These are phyloP conservation scores for Lepus townsendii DNA, from an alignment of 2,797 vertebrate genomes.

Conservation along the genomic window DNA sequence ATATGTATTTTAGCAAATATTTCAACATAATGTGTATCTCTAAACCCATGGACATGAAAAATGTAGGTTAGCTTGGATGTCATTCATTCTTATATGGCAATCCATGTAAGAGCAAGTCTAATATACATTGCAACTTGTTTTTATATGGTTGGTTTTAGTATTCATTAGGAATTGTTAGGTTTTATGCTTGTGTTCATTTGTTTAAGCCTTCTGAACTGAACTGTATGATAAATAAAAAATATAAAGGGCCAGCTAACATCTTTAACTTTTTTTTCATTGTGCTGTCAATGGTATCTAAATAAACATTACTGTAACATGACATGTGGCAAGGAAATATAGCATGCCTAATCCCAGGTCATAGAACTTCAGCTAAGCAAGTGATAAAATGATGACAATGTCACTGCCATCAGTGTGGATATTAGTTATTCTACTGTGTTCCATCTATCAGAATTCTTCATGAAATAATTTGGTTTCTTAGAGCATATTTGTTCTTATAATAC, in stretches of 20 bases:
- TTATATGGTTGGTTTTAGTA: background rate
- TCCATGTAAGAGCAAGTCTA: background rate
- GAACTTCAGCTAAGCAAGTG: slow-evolving; percentile 16
- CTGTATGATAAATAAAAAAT: slow-evolving; percentile 32
- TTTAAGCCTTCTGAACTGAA: background rate
- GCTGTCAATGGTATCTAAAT: background rate
- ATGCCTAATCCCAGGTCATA: background rate
- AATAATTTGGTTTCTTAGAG: background rate
- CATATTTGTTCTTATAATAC: slow-evolving; percentile 24
- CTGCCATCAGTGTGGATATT: background rate
- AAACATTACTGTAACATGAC: background rate
- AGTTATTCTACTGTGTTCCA: slow-evolving; percentile 47
- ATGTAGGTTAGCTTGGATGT: background rate
- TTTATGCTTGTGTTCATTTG: background rate
- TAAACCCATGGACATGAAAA: background rate
- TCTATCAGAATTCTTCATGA: slow-evolving; percentile 35
- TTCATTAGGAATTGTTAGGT: background rate
- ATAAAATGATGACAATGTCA: background rate
- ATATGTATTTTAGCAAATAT: background rate
- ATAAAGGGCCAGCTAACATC: background rate
- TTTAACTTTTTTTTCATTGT: background rate
- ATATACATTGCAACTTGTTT: background rate
- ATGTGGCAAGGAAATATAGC: background rate
- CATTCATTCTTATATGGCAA: background rate
- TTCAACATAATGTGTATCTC: background rate